Conservation (phyloP, 2,797 vertebrate species). For the Geotrypetes seraphini region DNA sequence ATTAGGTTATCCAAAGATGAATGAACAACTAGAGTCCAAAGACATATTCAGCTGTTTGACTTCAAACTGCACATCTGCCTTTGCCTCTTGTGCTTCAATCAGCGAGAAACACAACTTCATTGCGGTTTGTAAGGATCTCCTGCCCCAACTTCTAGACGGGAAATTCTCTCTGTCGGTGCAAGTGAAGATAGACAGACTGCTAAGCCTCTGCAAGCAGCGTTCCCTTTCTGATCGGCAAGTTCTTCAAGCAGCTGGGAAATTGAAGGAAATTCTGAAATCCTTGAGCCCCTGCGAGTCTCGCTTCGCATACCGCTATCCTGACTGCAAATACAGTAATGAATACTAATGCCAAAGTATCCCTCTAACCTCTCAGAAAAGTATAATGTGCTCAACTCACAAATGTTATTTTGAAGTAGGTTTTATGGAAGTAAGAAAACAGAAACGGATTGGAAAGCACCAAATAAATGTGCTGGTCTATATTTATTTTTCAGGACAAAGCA, state of each 20-base stretch:
- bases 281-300: slow-evolving; percentile 50
- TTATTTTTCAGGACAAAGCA: too few species aligned
- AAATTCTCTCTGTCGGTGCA: slow-evolving; percentile 39
- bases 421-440: too few species aligned
- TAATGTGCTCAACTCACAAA: too few species aligned
- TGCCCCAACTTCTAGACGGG: slow-evolving; percentile 46
- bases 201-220: slow-evolving; percentile 37
- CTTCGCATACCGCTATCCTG: slow-evolving; percentile 69
- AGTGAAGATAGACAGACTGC: slow-evolving; percentile 31
- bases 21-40: slow-evolving; percentile 17
- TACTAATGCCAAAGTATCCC: slow-evolving; percentile 21
- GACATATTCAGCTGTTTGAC: slow-evolving; percentile 67
- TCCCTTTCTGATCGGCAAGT: slow-evolving; percentile 11
- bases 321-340: slow-evolving; percentile 62
- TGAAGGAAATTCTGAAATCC: slow-evolving; percentile 48
- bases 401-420: too few species aligned
- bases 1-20: slow-evolving; percentile 30
- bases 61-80: slow-evolving; percentile 34
- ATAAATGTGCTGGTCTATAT: too few species aligned
- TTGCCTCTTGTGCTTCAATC: slow-evolving; percentile 47
- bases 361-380: too few species aligned
- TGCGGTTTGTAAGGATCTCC: slow-evolving; percentile 53
- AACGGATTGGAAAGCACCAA: too few species aligned
- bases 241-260: slow-evolving; percentile 9
- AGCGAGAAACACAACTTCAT: slow-evolving; percentile 50